Percentiles rank a stretch among this genome's conserved stretches.
Evolutionary conservation across 2,113 vertebrate genomes (phyloP).

Genomic region (Tetrao urogallus): DNA sequence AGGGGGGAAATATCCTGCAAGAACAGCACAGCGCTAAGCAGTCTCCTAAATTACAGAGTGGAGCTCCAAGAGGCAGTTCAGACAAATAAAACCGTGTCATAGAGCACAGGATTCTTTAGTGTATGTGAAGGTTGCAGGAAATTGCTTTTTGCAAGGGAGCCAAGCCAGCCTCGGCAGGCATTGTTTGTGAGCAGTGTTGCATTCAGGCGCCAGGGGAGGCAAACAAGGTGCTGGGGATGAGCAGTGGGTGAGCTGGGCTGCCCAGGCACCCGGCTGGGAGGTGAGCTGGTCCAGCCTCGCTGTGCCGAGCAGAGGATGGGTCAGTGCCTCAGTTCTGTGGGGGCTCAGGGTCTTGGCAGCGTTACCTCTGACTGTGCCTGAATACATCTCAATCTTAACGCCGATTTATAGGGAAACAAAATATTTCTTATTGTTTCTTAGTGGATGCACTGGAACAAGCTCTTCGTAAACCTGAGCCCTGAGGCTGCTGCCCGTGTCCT

Average conservation of each 20-base stretch:
- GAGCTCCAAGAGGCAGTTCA: conserved; percentile 51
- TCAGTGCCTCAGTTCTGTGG: accelerated
- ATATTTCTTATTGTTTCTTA: accelerated
- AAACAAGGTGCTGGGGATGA: not conserved
- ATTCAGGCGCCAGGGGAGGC: conserved; percentile 7
- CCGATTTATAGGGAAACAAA: not conserved
- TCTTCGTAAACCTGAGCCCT: not conserved
- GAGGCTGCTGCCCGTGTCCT: accelerated
- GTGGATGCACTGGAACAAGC: accelerated
- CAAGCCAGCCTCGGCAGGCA: not conserved
- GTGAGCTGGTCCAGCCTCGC: not conserved
- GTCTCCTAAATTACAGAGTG: conserved; percentile 57
- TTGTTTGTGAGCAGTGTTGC: conserved; percentile 15
- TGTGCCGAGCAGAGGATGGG: not conserved
- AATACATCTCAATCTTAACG: accelerated
- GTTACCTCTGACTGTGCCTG: not conserved
- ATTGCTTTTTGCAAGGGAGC: conserved; percentile 39
- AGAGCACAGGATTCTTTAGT: not conserved
- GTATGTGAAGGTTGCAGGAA: conserved; percentile 28
- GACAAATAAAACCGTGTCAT: conserved; percentile 6
- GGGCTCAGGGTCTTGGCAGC: not conserved
- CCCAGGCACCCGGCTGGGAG: not conserved
- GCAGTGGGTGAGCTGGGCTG: not conserved
- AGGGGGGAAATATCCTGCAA: conserved; percentile 1
- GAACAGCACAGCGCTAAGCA: conserved; percentile 12